phyloP scores from a whole-genome alignment of 2,888 invertebrate genomes.

The Tetranychus truncatus region DNA sequence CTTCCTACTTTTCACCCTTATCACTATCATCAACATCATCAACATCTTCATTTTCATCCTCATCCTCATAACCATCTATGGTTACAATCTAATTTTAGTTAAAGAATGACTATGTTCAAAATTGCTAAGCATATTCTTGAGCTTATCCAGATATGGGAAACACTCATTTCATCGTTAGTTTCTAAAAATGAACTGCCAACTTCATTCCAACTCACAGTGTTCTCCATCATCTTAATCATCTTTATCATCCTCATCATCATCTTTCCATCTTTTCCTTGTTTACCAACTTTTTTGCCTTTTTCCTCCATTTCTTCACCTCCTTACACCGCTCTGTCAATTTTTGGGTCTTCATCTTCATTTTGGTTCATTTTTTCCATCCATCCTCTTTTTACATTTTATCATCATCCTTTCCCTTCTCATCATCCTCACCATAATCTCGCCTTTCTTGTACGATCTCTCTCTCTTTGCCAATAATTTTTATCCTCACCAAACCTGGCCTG shows the following conservation, averaged over 20 bases:
- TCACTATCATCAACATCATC: background rate
- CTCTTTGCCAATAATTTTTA: background rate
- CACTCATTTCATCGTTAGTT: background rate
- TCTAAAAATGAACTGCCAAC: background rate
- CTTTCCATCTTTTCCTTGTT: background rate
- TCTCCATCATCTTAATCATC: background rate
- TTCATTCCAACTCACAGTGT: background rate
- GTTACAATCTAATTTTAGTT: background rate
- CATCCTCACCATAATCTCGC: background rate
- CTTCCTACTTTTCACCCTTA: background rate
- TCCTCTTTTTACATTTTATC: too few species aligned
- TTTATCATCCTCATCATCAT: background rate
- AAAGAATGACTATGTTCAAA: background rate
- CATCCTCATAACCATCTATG: background rate
- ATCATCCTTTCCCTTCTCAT: background rate
- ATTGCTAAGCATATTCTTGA: background rate
- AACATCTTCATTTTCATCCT: background rate
- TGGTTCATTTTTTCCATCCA: background rate
- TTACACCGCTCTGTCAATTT: background rate
- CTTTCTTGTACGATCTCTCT: background rate
- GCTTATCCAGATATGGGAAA: conserved; percentile 1
- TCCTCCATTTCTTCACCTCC: background rate
- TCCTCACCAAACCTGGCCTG: background rate
- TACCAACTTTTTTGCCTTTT: background rate
- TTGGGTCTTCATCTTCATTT: background rate